phyloP scores from a whole-genome alignment of 2,797 vertebrate species.

The Emydoidea blandingii region DNA sequence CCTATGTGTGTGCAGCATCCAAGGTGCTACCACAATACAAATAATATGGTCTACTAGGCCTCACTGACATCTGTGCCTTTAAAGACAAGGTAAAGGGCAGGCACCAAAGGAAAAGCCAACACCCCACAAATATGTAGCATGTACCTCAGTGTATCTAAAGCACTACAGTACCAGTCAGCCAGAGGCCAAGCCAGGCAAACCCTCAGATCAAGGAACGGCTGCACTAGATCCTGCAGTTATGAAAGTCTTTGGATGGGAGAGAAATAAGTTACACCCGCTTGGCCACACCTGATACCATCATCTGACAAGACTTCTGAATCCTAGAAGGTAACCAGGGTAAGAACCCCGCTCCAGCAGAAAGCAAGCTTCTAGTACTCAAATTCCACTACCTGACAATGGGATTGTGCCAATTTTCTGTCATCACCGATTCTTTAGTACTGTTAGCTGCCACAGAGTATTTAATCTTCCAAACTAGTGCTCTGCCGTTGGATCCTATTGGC shows the following conservation, averaged over 20 bases:
- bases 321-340: neutral
- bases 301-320: neutral
- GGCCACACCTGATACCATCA: no score
- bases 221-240: neutral
- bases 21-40: neutral
- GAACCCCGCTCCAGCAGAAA: neutral
- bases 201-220: neutral
- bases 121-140: no score
- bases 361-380: neutral
- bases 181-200: neutral
- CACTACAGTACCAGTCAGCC: neutral
- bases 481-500: neutral
- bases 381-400: neutral
- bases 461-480: neutral
- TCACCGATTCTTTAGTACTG: neutral
- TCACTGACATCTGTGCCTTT: neutral
- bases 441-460: neutral
- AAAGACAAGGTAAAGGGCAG: neutral
- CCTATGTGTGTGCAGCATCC: neutral
- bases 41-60: neutral
- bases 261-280: neutral
- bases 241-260: neutral
- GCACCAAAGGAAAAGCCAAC: neutral
- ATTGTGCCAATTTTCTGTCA: neutral
- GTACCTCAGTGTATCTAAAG: neutral